Conservation (phyloP, 2,797 vertebrate species). For the Cirrhinus mrigala region DNA sequence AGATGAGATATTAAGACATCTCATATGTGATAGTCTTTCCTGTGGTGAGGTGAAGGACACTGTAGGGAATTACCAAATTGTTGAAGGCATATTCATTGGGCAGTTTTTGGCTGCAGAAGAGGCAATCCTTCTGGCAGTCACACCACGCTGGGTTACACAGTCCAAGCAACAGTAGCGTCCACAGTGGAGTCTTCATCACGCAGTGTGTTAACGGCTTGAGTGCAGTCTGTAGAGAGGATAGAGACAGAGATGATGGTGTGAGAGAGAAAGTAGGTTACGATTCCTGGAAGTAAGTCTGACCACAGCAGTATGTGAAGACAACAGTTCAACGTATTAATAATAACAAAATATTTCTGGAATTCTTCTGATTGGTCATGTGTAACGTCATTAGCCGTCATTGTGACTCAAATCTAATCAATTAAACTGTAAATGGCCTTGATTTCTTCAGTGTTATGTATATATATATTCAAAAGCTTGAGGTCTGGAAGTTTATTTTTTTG, state of each 20-base stretch:
- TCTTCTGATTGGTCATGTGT: not conserved
- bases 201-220: conserved; percentile 3
- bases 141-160: conserved; percentile 81
- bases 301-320: not conserved
- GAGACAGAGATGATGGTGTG: conserved; percentile 19
- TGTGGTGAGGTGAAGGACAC: not conserved
- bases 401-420: not conserved
- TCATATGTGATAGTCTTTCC: not conserved
- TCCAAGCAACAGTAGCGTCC: conserved; percentile 87
- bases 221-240: conserved; percentile 3
- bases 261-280: not conserved
- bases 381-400: not conserved
- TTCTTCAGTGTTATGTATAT: not conserved
- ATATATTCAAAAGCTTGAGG: not conserved
- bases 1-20: not conserved
- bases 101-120: conserved; percentile 85
- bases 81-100: conserved; percentile 82
- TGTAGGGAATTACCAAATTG: conserved; percentile 81
- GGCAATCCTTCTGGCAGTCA: conserved; percentile 88
- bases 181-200: conserved; percentile 86
- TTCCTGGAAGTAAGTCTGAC: not conserved
- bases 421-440: not conserved
- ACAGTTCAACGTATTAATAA: not conserved
- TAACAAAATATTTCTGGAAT: not conserved
- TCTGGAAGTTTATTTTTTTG: not conserved